These are phyloP conservation scores for Thinocorus orbignyianus DNA, from an alignment of 2,113 vertebrate genomes.

Conservation along the genomic window DNA sequence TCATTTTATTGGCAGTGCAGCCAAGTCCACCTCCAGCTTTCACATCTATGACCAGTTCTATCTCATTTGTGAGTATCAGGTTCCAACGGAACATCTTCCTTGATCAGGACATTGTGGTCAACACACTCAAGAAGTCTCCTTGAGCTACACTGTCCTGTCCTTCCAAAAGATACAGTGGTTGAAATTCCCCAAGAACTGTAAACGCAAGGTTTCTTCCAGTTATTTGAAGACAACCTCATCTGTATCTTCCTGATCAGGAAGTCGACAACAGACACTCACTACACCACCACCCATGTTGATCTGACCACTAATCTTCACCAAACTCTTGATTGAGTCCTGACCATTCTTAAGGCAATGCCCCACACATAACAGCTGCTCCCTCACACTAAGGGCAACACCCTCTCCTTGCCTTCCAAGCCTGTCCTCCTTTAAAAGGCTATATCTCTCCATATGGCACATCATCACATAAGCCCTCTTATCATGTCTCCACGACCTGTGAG, in stretches of 20 bases:
- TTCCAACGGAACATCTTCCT: not conserved
- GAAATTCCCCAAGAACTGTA: not conserved
- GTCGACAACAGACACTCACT: not conserved
- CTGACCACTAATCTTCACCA: not conserved
- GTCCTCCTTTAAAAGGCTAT: not conserved
- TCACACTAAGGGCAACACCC: not conserved
- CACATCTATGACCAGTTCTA: not conserved
- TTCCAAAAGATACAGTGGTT: not conserved
- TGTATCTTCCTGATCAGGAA: not conserved
- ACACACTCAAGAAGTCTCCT: not conserved
- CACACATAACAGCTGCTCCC: not conserved
- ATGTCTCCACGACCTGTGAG: not conserved
- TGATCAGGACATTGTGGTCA: not conserved
- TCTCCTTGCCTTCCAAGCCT: not conserved
- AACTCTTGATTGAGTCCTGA: not conserved
- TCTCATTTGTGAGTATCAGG: not conserved
- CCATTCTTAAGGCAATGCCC: not conserved
- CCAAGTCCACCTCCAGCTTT: not conserved
- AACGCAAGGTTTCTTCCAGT: not conserved
- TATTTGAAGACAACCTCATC: not conserved
- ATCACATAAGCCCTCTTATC: not conserved
- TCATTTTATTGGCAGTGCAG: not conserved
- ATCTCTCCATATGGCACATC: not conserved
- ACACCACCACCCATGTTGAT: not conserved
- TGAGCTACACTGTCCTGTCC: not conserved